Conservation (phyloP, 2,797 vertebrate genomes). For the Anisognathus igniventris region DNA sequence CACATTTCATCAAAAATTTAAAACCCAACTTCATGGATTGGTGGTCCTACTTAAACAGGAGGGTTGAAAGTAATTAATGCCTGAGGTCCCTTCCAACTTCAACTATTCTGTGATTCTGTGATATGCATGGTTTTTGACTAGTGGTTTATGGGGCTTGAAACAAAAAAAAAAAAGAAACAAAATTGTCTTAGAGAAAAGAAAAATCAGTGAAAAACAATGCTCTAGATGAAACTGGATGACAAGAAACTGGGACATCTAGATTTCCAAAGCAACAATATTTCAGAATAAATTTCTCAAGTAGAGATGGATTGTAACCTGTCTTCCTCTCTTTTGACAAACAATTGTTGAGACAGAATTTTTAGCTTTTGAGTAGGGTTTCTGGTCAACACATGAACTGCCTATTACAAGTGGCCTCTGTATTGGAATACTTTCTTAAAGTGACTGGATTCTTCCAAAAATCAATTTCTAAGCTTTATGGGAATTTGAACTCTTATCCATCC, state of each 20-base stretch:
- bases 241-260: not conserved
- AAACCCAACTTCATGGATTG: not conserved
- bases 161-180: not conserved
- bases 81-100: not conserved
- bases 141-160: not conserved
- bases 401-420: not conserved
- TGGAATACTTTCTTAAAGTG: not conserved
- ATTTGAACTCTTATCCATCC: not conserved
- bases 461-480: not conserved
- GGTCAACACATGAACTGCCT: not conserved
- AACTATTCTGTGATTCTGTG: not conserved
- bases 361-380: not conserved
- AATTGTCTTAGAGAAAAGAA: not conserved
- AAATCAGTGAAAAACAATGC: not conserved
- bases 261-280: not conserved
- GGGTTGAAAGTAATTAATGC: not conserved
- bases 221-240: not conserved
- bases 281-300: not conserved
- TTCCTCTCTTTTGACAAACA: not conserved
- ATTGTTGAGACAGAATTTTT: not conserved
- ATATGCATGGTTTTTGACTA: not conserved
- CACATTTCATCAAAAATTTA: not conserved
- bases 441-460: not conserved
- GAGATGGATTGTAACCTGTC: not conserved
- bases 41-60: not conserved